Percentiles rank a stretch among this genome's conserved stretches.
These are phyloP conservation scores for Coranthus polyacanthus DNA, from an alignment of 2,797 vertebrate genomes.

Conservation along the genomic window DNA sequence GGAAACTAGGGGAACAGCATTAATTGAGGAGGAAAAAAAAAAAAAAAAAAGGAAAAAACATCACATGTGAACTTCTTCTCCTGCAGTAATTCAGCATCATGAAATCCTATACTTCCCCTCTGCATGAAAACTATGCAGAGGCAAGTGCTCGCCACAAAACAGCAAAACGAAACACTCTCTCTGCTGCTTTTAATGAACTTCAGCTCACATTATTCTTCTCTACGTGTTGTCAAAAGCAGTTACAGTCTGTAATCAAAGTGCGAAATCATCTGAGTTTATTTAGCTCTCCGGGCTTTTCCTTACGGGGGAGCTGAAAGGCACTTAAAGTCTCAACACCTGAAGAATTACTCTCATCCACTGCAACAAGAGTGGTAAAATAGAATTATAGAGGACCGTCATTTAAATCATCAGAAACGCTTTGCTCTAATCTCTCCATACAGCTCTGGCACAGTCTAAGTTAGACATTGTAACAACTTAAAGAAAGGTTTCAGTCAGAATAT, in stretches of 20 bases:
- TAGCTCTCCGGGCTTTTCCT: slow-evolving; percentile 8
- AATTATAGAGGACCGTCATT: slow-evolving; percentile 24
- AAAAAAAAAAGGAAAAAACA: slow-evolving; percentile 34
- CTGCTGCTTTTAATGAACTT: slow-evolving; percentile 37
- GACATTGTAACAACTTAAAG: slow-evolving; percentile 54
- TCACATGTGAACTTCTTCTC: slow-evolving; percentile 60
- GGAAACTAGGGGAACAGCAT: slow-evolving; percentile 64
- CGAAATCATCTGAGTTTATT: slow-evolving; percentile 44
- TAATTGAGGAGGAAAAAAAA: slow-evolving; percentile 54
- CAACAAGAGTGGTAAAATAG: slow-evolving; percentile 10
- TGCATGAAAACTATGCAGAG: slow-evolving; percentile 46
- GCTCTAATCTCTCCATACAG: slow-evolving; percentile 45
- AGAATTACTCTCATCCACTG: not conserved
- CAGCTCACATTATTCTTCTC: slow-evolving; percentile 11
- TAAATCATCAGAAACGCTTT: slow-evolving; percentile 41
- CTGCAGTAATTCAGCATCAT: slow-evolving; percentile 68
- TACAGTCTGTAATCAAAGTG: slow-evolving; percentile 15
- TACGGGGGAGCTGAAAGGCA: not conserved
- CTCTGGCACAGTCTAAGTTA: slow-evolving; percentile 45
- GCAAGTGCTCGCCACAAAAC: slow-evolving; percentile 46
- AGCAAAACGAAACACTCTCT: slow-evolving; percentile 24
- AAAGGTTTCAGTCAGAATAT: slow-evolving; percentile 76
- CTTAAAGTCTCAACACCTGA: slow-evolving; percentile 37
- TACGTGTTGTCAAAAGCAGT: slow-evolving; percentile 2
- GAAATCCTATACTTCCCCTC: slow-evolving; percentile 67